Conservation (phyloP, 1,140 invertebrate genomes). For the Scylla paramamosain region DNA sequence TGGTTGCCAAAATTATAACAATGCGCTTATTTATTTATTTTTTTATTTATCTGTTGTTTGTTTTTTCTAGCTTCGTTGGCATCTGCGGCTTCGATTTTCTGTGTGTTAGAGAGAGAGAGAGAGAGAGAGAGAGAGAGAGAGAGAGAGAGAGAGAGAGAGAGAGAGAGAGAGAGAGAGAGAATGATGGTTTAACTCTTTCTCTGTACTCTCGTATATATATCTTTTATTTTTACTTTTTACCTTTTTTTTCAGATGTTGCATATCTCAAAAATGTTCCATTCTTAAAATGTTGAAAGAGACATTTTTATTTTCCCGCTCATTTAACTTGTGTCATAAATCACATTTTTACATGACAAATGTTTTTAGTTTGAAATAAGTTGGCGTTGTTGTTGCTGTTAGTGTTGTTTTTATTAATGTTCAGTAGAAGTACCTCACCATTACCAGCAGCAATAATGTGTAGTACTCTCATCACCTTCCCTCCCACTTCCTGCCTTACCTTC, state of each 20-base stretch:
- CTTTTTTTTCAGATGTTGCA: not conserved
- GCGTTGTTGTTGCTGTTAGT: not conserved
- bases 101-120: slow-evolving; percentile 14
- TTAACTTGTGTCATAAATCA: slow-evolving; percentile 12
- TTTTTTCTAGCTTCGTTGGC: too few relatives aligned
- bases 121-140: slow-evolving; percentile 15
- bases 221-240: not conserved
- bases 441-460: too few relatives aligned
- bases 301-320: slow-evolving; percentile 1
- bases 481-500: not conserved
- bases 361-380: not conserved
- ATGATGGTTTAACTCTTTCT: not conserved
- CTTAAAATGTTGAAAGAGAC: not conserved
- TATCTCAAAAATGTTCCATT: not conserved
- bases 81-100: not conserved
- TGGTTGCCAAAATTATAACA: not conserved
- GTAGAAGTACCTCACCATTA: too few relatives aligned
- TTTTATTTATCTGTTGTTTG: not conserved
- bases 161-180: slow-evolving; percentile 6
- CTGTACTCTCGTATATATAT: not conserved
- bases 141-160: not conserved
- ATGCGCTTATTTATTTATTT: not conserved
- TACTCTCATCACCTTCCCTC: not conserved
- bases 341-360: slow-evolving; percentile 1
- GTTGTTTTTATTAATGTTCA: too few relatives aligned